phyloP scores from a whole-genome alignment of 1,140 invertebrate genomes.

The Hycleus phaleratus region DNA sequence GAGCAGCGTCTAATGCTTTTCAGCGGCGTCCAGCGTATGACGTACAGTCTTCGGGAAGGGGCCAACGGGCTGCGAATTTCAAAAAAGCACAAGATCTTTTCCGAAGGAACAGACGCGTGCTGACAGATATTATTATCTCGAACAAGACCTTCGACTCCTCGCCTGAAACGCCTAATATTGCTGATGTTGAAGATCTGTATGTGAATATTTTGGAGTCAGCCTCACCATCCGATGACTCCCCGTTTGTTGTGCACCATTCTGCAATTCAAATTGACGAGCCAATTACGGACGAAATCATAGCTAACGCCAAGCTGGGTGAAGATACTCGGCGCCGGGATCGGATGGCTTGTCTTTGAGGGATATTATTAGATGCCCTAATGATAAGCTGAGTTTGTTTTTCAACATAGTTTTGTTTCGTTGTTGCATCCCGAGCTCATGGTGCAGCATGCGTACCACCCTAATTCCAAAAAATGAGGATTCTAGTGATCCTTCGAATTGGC shows the following conservation, averaged over 20 bases:
- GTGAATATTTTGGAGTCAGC: no score
- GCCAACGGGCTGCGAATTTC: no score
- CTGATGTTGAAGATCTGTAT: no score
- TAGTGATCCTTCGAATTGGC: slow-evolving; percentile 16
- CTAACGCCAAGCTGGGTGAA: neutral
- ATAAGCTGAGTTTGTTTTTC: slow-evolving; percentile 1
- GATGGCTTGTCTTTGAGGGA: slow-evolving; percentile 32
- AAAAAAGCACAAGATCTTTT: no score
- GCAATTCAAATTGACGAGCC: slow-evolving; percentile 7
- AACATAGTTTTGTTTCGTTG: slow-evolving; percentile 10
- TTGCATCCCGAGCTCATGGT: neutral
- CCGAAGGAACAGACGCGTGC: no score
- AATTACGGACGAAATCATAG: slow-evolving; percentile 3
- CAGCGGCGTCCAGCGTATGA: no score
- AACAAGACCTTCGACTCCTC: no score
- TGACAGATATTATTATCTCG: no score
- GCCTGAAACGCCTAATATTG: no score
- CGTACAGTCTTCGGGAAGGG: no score
- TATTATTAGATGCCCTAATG: neutral
- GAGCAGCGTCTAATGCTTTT: no score
- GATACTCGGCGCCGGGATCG: slow-evolving; percentile 9
- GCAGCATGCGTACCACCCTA: slow-evolving; percentile 5
- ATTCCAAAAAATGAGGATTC: slow-evolving; percentile 16
- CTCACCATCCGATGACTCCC: no score
- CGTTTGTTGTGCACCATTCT: neutral